Evolutionary conservation across 2,797 vertebrate genomes (phyloP), one percentile per base, ranked within the genome.

Genomic region (Telmatherina bonti): DNA sequence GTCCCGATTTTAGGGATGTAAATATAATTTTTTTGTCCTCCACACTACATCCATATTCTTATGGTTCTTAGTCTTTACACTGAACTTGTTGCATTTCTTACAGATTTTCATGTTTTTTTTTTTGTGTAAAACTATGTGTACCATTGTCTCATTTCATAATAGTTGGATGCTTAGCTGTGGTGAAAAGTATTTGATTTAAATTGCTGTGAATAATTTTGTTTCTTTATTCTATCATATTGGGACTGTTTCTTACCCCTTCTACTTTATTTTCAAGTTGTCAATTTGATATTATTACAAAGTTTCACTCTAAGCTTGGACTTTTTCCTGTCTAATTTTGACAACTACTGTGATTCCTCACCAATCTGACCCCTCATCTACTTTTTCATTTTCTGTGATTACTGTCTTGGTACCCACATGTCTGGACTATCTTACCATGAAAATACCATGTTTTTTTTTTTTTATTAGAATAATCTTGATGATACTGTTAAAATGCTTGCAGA

Each of bases 21-120:
- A 67, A 43, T 49, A 36, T 7, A 67, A 26, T 57, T 57, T 9
- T 29, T 33, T 33, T 47, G 64, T 15, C 29, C 52, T 67, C 22
- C 29, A 20, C 3, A 2, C 10, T 57, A 7, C 47, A n/a, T 16
- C 31, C 30, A 36, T 20, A 26, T 52, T 24, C 24, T 15, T 12
- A 16, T 15, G 16, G 54, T 26, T 51, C 31, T 33, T 15, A 47
- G 15, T 24, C 22, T 49, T 29, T 60, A 43, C 36, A 24, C 26
- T 60, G 24, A 41, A 27, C 36, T 38, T 60, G 38, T 20, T 16
- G 24, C 27, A 11, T 11, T 24, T 33, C 22, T 27, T 43, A 20
- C 52, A 30, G 36, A 29, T 18, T 55, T 26, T 22, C 12, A 20
- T 20, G 12, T 65, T 35, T 30, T 10, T 55, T 67, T 33, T 57